Base-by-base conservation (phyloP, 2,797 vertebrate genomes). In the Silurus aristotelis region DNA sequence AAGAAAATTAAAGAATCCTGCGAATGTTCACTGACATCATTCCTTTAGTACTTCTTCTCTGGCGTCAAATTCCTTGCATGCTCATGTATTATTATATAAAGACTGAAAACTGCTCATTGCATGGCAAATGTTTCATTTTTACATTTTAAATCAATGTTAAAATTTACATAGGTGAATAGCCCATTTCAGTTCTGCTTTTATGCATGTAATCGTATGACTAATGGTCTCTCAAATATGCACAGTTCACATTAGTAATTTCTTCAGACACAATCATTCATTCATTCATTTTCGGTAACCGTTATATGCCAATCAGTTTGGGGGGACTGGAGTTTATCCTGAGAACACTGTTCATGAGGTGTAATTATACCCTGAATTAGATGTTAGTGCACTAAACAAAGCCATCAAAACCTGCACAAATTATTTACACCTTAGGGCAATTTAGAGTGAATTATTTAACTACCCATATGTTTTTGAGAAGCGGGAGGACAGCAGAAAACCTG, bases 151-250 rank as follows among this genome's bases (percentile, higher is more conserved):
- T 17, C 15, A 63, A 79, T 58, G 10, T 43, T 78, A 77, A 7
- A 31, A 77, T 60, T 58, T 38, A 77, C 56, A 19, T 64, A 46
- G n/a, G 13, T 80, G n/a, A 66, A 46, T 7, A 17, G 38, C 13
- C 2, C 19, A 17, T 73, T 66, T 84, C 27, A 67, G 55, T 20
- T 68, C 63, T 67, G 72, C 46, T 56, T 75, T 83, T 73, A 22
- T 75, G 60, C n/a, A 68, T 68, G 19, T n/a, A 48, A 71, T 77
- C 22, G 10, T 58, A 17, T 46, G 15, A 72, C 61, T 64, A 83
- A 79, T 58, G 43, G 22, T 15, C 52, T 68, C 43, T 48, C 10
- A 61, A 61, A 70, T 79, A 61, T 71, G 38, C 77, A 78, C 55
- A 79, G 17, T 27, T n/a, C 31, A 70, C 22, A 52, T 61, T 70